A percentile compares a stretch with the other conserved stretches of the same genome.
phyloP scores from a whole-genome alignment of 2,113 vertebrate species.

The Dasyprocta punctata region DNA sequence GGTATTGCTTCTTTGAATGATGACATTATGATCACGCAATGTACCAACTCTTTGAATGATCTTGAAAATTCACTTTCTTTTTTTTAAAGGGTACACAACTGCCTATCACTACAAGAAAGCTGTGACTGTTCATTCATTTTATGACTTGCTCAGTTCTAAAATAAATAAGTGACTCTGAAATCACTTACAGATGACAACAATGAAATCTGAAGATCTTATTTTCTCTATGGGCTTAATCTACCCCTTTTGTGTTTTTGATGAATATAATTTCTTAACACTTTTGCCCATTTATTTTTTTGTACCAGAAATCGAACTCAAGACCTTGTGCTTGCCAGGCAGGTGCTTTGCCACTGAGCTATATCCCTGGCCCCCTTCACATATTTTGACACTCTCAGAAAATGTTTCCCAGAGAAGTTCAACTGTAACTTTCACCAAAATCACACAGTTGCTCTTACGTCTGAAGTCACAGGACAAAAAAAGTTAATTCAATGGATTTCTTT shows the following conservation, averaged over 20 bases:
- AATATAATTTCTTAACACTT: constrained; percentile 29
- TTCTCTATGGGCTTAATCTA: not conserved
- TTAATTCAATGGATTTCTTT: constrained; percentile 45
- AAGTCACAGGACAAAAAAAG: not conserved
- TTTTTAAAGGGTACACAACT: constrained; percentile 27
- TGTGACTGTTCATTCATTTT: constrained; percentile 16
- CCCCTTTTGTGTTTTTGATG: not conserved
- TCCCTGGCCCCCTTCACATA: not conserved
- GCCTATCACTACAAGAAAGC: constrained; percentile 44
- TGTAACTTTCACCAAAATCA: constrained; percentile 29
- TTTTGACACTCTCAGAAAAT: constrained; percentile 1
- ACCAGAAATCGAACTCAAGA: too few relatives aligned
- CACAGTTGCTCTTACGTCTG: constrained; percentile 22
- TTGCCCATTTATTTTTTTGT: not conserved
- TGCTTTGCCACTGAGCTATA: too few relatives aligned
- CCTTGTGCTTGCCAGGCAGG: too few relatives aligned
- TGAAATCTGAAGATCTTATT: constrained; percentile 35
- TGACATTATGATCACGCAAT: not conserved
- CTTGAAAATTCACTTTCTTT: constrained; percentile 62
- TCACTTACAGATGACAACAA: constrained; percentile 32
- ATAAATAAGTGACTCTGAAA: constrained; percentile 59
- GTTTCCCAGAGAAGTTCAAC: not conserved
- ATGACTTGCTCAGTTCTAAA: constrained; percentile 41
- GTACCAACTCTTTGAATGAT: not conserved
- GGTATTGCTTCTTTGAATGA: not conserved